Conservation (phyloP, 2,113 vertebrate species). For the Nymphicus hollandicus region DNA sequence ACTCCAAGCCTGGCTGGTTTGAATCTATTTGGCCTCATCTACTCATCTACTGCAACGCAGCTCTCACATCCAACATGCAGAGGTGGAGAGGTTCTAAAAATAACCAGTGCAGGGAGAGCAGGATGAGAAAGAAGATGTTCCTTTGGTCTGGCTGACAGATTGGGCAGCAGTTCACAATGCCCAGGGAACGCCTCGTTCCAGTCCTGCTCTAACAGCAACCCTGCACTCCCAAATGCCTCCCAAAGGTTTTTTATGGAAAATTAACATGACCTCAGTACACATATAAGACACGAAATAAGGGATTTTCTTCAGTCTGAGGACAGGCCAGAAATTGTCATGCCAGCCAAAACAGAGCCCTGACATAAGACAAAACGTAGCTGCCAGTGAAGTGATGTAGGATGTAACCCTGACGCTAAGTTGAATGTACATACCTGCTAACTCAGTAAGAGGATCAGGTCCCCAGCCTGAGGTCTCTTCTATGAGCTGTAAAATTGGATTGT, state of each 20-base stretch:
- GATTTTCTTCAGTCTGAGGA: background rate
- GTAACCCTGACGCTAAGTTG: background rate
- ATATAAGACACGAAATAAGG: background rate
- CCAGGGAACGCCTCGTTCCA: background rate
- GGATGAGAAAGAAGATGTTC: background rate
- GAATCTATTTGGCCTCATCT: background rate
- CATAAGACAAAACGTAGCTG: background rate
- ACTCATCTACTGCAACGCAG: background rate
- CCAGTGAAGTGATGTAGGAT: background rate
- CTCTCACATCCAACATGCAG: background rate
- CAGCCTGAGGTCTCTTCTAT: background rate
- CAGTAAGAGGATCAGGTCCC: background rate
- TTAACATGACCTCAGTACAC: background rate
- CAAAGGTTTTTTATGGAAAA: background rate
- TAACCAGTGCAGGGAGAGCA: background rate
- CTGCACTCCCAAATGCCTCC: background rate
- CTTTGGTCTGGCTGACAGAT: background rate
- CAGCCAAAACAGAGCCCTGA: background rate
- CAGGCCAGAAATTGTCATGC: background rate
- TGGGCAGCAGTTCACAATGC: background rate
- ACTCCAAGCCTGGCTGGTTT: background rate
- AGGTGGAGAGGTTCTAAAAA: conserved; percentile 25
- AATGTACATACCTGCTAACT: background rate
- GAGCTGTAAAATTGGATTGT: background rate
- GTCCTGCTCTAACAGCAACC: background rate